A percentile compares a stretch with the other conserved stretches of the same genome.
Evolutionary conservation across 2,113 vertebrate species (phyloP).

Genomic region (Myrmophylax atrothorax): DNA sequence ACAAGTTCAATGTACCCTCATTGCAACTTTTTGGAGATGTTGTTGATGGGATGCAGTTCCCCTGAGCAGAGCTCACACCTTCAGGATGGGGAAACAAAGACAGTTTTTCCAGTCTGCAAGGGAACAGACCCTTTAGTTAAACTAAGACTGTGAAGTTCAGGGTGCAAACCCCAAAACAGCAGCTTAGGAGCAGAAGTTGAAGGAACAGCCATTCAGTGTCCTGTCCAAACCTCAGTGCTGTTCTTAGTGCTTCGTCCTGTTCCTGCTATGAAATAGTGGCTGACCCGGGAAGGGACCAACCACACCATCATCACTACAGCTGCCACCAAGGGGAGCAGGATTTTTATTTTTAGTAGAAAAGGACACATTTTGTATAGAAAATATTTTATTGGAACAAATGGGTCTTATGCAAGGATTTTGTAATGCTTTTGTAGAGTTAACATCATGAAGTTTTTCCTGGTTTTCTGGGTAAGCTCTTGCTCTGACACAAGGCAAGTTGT

Average conservation of each 20-base stretch:
- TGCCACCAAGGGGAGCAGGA: not conserved
- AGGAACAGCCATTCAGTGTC: not conserved
- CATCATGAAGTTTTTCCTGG: not conserved
- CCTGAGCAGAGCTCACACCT: not conserved
- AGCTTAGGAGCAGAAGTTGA: not conserved
- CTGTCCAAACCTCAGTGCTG: not conserved
- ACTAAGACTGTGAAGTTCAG: not conserved
- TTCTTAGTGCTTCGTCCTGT: rapidly evolving
- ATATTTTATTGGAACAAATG: not conserved
- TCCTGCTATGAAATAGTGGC: not conserved
- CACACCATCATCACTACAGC: not conserved
- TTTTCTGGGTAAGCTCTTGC: not conserved
- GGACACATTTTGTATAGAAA: not conserved
- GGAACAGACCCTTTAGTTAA: not conserved
- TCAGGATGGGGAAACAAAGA: not conserved
- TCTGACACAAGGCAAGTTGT: not conserved
- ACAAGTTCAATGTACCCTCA: not conserved
- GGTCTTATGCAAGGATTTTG: not conserved
- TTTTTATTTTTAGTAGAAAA: not conserved
- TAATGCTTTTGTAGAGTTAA: not conserved
- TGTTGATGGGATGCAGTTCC: not conserved
- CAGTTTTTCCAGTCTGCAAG: not conserved
- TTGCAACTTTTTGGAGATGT: not conserved
- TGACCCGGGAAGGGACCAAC: not conserved
- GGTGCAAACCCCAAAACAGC: not conserved